Evolutionary conservation across 2,888 invertebrate genomes (phyloP).

Genomic region (Epinotia bilunana): DNA sequence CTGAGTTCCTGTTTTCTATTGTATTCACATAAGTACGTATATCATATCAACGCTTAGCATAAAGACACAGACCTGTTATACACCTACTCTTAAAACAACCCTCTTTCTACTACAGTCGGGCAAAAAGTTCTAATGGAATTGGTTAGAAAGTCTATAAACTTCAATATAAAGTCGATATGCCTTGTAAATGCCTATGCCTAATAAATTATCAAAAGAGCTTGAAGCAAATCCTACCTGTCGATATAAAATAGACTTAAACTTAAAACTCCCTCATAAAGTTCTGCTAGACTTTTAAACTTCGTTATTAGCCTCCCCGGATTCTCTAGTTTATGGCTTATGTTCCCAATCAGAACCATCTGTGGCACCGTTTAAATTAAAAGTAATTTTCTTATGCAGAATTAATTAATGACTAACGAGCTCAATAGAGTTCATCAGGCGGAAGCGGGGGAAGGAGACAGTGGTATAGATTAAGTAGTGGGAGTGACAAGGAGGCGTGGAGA

Average conservation of each 20-base stretch:
- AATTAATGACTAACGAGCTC: slow-evolving; percentile 85
- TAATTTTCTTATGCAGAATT: slow-evolving; percentile 85
- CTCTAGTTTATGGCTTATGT: slow-evolving; percentile 38
- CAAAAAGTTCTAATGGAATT: background rate
- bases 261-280: slow-evolving; percentile 30
- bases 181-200: background rate
- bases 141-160: background rate
- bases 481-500: slow-evolving; percentile 60
- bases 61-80: too few relatives aligned
- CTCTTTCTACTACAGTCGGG: too few relatives aligned
- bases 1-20: too few relatives aligned
- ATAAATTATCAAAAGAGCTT: slow-evolving; percentile 28
- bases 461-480: slow-evolving; percentile 49
- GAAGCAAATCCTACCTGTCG: slow-evolving; percentile 27
- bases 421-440: slow-evolving; percentile 84
- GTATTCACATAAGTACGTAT: too few relatives aligned
- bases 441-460: slow-evolving; percentile 65
- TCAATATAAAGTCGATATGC: too few relatives aligned
- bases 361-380: slow-evolving; percentile 81
- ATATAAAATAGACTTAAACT: slow-evolving; percentile 35
- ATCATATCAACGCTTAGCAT: too few relatives aligned
- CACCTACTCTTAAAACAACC: too few relatives aligned
- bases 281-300: slow-evolving; percentile 26
- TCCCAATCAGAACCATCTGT: slow-evolving; percentile 72
- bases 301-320: slow-evolving; percentile 37